Base-by-base conservation (phyloP, 2,888 invertebrate genomes). In the Abscondita cerata region DNA sequence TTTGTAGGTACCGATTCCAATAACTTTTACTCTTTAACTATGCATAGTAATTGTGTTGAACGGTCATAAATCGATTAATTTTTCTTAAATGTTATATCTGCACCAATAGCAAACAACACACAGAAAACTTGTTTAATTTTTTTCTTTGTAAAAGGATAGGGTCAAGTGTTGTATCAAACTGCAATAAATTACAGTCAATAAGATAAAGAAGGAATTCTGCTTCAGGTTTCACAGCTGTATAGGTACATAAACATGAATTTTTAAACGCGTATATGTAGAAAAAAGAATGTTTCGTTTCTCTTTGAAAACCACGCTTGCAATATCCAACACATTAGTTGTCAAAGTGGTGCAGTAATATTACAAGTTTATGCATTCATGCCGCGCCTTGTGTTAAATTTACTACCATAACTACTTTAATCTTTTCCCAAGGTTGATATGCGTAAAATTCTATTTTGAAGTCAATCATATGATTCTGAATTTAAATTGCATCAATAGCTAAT, bases 311-410 rank as follows among this genome's bases (percentile, higher is more conserved):
- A 53, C 58, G 52, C 58, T 57, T 58, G 57, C 62, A 58, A 62
- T 55, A 56, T 62, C 57, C 52, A 66, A 59, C 65, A 61, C 60
- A 64, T 65, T 61, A 65, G 73, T 73, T 76, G 76, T 76, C 76
- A 76, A 59, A 70, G 70, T 71, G 64, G 67, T 71, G 75, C 73
- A 75, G 75, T 77, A 76, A 76, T 72, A 72, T 73, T 66, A 69
- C 72, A 63, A 75, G 70, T 77, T 77, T 76, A 76, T 75, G 66
- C 63, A 64, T 62, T 53, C 55, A 51, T 59, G 62, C 63, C 63
- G 46, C 62, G 64, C 67, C 62, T 65, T 63, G 59, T 57, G 62
- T 64, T 59, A 66, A 59, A 64, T 62, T 69, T 68, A 68, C 59
- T 64, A 54, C 62, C 64, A 53, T 53, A 62, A 66, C 51, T 61